phyloP scores from a whole-genome alignment of 2,113 vertebrate genomes.

The Pontoporia blainvillei region DNA sequence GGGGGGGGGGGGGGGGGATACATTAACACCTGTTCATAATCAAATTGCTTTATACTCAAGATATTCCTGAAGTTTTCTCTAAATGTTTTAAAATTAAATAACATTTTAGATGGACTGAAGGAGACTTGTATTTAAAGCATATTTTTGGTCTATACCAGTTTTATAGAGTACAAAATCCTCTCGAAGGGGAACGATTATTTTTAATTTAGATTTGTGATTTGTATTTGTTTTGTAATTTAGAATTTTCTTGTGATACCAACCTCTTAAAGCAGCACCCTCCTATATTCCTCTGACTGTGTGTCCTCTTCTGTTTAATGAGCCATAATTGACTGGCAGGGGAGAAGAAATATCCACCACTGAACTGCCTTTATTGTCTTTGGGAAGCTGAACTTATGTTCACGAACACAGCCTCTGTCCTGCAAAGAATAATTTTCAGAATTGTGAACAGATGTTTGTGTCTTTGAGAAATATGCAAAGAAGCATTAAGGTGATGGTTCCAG shows the following conservation, averaged over 20 bases:
- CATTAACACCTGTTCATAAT: not conserved
- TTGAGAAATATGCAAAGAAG: not conserved
- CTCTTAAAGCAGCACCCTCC: not conserved
- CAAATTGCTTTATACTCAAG: not conserved
- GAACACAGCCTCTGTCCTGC: not conserved
- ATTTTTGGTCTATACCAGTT: not conserved
- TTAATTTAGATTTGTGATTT: not conserved
- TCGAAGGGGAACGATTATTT: not conserved
- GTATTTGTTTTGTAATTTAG: not conserved
- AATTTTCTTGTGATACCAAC: not conserved
- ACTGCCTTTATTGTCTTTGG: not conserved
- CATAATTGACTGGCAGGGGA: not conserved
- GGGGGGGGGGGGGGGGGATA: too few relatives aligned
- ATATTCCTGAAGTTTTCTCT: not conserved
- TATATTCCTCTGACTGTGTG: not conserved
- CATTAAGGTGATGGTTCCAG: not conserved
- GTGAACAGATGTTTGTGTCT: not conserved
- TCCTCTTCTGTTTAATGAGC: not conserved
- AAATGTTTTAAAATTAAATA: constrained; percentile 18
- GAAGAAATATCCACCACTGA: not conserved
- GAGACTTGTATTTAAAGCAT: not conserved
- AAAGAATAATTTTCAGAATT: not conserved
- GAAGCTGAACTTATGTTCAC: not conserved
- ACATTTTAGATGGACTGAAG: not conserved
- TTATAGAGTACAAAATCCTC: not conserved